Conservation (phyloP, 2,888 invertebrate species). For the Kuschelorhynchus macadamiae region DNA sequence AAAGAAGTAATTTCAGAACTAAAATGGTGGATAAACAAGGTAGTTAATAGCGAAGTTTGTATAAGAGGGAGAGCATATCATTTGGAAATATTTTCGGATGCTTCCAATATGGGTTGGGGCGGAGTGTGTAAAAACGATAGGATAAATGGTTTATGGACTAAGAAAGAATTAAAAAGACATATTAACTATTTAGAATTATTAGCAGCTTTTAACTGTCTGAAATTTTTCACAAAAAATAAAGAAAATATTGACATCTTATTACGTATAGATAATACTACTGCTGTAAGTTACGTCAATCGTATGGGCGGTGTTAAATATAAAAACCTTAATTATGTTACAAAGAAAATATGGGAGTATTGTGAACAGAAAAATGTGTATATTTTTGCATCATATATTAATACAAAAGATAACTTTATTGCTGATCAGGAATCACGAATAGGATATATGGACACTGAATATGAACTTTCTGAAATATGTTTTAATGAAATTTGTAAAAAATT, state of each 20-base stretch:
- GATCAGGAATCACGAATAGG: conserved; percentile 39
- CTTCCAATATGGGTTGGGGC: conserved; percentile 54
- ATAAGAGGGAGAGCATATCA: neutral
- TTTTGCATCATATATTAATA: conserved; percentile 50
- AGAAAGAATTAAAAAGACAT: conserved; percentile 45
- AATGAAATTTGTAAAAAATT: conserved; percentile 10
- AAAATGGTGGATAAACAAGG: no score
- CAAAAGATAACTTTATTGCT: conserved; percentile 48
- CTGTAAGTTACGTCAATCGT: conserved; percentile 51
- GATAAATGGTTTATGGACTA: conserved; percentile 52
- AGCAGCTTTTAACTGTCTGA: conserved; percentile 52
- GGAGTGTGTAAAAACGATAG: conserved; percentile 38
- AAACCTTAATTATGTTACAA: conserved; percentile 49
- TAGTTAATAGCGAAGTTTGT: no score
- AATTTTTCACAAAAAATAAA: conserved; percentile 51
- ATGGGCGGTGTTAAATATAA: conserved; percentile 51
- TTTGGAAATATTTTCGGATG: conserved; percentile 54
- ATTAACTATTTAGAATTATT: conserved; percentile 56
- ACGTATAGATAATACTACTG: conserved; percentile 53
- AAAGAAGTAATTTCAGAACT: no score
- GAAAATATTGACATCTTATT: conserved; percentile 49
- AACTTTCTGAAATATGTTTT: conserved; percentile 29
- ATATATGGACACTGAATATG: conserved; percentile 48
- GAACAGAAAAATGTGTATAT: conserved; percentile 50
- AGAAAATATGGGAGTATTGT: conserved; percentile 55